Conservation (phyloP, 2,888 invertebrate genomes). For the Drosophila mimica region DNA sequence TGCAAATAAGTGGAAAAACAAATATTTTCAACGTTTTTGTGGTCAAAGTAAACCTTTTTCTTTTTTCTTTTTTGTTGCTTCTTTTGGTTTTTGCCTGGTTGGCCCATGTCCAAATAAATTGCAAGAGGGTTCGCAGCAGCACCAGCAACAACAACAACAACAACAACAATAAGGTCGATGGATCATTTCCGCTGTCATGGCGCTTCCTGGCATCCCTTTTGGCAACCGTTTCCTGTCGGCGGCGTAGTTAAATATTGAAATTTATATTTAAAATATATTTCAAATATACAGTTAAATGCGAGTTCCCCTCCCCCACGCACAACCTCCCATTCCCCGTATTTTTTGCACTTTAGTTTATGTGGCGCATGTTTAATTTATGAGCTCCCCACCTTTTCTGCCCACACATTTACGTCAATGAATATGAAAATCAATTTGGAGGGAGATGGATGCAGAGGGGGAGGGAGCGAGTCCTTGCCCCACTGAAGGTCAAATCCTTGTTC, state of each 20-base stretch:
- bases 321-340: conserved; percentile 29
- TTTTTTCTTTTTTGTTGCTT: conserved; percentile 20
- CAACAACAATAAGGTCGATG: conserved; percentile 65
- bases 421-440: conserved; percentile 70
- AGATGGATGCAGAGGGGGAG: too few relatives aligned
- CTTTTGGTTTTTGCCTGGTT: conserved; percentile 5
- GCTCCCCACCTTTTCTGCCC: conserved; percentile 13
- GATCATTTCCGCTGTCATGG: conserved; percentile 80
- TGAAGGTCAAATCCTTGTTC: conserved; percentile 50
- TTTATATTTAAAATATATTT: conserved; percentile 80
- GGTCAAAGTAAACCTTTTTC: conserved; percentile 68
- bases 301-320: conserved; percentile 27
- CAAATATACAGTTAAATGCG: conserved; percentile 74
- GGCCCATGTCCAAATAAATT: conserved; percentile 48
- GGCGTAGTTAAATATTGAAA: conserved; percentile 79
- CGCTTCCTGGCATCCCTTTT: conserved; percentile 63
- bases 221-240: conserved; percentile 77
- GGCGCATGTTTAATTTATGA: conserved; percentile 77
- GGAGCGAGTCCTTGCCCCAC: not conserved
- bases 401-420: conserved; percentile 65
- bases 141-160: not conserved
- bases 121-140: conserved; percentile 26
- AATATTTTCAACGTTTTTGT: conserved; percentile 78
- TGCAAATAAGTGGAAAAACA: conserved; percentile 79
- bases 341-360: conserved; percentile 72